Evolutionary conservation across 1,140 invertebrate genomes (phyloP).

Genomic region (Conopomorpha cramerella): DNA sequence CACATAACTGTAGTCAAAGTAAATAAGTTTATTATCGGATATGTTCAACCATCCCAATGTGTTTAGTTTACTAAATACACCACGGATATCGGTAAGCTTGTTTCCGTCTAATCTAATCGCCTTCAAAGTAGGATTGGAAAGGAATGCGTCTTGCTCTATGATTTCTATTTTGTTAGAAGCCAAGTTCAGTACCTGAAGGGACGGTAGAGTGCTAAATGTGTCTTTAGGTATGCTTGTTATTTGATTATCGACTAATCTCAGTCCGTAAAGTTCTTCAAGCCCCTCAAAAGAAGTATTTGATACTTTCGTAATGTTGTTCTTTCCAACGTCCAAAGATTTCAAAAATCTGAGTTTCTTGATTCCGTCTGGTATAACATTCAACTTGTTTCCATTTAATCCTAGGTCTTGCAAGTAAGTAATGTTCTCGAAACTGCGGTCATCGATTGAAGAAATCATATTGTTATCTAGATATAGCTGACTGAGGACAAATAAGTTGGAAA

Average conservation of each 20-base stretch:
- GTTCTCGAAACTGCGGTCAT: constrained; percentile 77
- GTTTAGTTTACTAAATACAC: constrained; percentile 68
- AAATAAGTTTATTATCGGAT: constrained; percentile 69
- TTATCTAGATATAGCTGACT: constrained; percentile 75
- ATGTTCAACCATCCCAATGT: constrained; percentile 74
- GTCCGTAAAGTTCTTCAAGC: constrained; percentile 66
- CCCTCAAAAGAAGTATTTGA: constrained; percentile 67
- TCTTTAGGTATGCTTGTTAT: constrained; percentile 69
- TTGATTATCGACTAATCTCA: constrained; percentile 69
- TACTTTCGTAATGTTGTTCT: constrained; percentile 71
- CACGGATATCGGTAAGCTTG: constrained; percentile 68
- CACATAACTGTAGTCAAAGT: constrained; percentile 73
- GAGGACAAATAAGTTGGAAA: constrained; percentile 75
- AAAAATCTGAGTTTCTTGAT: constrained; percentile 70
- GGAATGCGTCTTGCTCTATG: constrained; percentile 70
- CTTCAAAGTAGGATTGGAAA: constrained; percentile 67
- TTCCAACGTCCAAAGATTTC: constrained; percentile 78
- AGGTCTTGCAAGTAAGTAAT: constrained; percentile 79
- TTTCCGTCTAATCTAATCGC: constrained; percentile 73
- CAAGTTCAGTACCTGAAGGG: constrained; percentile 71
- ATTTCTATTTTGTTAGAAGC: constrained; percentile 71
- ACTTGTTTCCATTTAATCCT: constrained; percentile 74
- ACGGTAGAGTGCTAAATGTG: constrained; percentile 68
- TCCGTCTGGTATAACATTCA: constrained; percentile 73
- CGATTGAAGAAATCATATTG: constrained; percentile 71